Percentiles rank a stretch among this genome's conserved stretches.
These are phyloP conservation scores for Cyphomyrmex costatus DNA, from an alignment of 1,140 invertebrate species.

Conservation along the genomic window DNA sequence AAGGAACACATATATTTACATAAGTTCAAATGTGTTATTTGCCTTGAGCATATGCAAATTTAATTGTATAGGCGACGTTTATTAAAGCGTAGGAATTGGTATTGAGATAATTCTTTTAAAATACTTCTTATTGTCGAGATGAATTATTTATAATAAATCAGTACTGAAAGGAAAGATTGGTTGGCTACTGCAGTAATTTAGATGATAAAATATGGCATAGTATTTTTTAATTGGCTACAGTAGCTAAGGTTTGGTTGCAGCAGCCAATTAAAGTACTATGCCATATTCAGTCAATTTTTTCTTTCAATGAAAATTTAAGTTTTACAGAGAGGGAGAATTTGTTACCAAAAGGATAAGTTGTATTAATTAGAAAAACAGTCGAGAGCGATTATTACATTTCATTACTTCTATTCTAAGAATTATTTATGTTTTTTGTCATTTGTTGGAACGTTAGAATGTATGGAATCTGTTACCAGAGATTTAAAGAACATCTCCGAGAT, in stretches of 20 bases:
- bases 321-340: not conserved
- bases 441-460: not conserved
- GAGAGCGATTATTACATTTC: not conserved
- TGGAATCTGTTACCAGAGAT: conserved; percentile 29
- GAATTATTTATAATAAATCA: not conserved
- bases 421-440: not conserved
- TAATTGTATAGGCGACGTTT: not conserved
- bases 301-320: no score
- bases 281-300: no score
- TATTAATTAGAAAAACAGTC: not conserved
- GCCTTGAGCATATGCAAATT: not conserved
- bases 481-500: conserved; percentile 25
- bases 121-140: not conserved
- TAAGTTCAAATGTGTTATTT: not conserved
- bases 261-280: no score
- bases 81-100: not conserved
- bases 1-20: not conserved
- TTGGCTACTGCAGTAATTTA: no score
- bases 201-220: no score
- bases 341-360: not conserved
- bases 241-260: no score
- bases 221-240: no score
- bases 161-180: no score
- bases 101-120: not conserved
- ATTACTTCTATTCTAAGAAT: not conserved